These are phyloP conservation scores for Nesidiocoris tenuis DNA, from an alignment of 2,888 invertebrate species.

Conservation along the genomic window DNA sequence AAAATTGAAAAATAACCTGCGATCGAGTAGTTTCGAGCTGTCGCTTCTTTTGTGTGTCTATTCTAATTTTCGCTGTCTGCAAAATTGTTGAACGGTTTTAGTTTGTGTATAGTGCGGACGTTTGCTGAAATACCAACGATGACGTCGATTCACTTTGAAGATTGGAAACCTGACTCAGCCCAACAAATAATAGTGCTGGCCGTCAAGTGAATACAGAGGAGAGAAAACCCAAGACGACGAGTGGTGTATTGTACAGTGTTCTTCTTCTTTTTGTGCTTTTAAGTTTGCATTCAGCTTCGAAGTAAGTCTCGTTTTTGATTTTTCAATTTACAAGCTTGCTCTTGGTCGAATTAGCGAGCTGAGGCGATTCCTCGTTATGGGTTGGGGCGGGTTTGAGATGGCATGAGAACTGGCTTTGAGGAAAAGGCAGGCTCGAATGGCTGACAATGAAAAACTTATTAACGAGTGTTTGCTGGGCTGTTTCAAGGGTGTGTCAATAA, in stretches of 20 bases:
- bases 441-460: background rate
- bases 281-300: background rate
- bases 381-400: background rate
- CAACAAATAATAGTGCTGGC: constrained; percentile 31
- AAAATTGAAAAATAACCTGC: background rate
- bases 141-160: background rate
- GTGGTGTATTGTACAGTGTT: background rate
- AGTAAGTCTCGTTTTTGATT: background rate
- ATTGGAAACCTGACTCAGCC: constrained; percentile 25
- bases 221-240: background rate
- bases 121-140: too few relatives aligned
- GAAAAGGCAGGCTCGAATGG: background rate
- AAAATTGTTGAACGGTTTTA: too few relatives aligned
- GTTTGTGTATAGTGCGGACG: too few relatives aligned
- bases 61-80: too few relatives aligned
- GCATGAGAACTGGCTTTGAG: background rate
- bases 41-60: too few relatives aligned
- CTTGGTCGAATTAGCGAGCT: background rate
- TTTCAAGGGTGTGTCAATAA: background rate
- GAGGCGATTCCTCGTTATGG: background rate
- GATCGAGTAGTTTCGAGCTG: background rate
- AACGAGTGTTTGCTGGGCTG: background rate
- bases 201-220: background rate
- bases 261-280: background rate
- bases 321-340: background rate